A percentile compares a stretch with the other conserved stretches of the same genome.
Evolutionary conservation across 1,140 invertebrate species (phyloP).

Genomic region (Orussus abietinus): DNA sequence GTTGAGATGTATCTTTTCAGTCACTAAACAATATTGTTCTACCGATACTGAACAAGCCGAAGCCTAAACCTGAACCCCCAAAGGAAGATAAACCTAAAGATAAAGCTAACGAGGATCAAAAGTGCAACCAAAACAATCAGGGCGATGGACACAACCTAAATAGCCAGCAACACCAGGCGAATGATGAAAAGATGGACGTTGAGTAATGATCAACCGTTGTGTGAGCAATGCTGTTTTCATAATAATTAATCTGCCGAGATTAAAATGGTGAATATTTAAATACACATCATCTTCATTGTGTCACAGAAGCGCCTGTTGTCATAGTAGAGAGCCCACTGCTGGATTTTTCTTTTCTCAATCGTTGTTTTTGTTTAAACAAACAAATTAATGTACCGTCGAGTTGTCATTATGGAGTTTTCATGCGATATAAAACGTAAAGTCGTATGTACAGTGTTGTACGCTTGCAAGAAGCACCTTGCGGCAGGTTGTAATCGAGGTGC

Average conservation of each 20-base stretch:
- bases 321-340: background rate
- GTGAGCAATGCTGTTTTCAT: conserved; percentile 27
- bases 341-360: conserved; percentile 13
- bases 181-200: conserved; percentile 56
- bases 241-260: conserved; percentile 25
- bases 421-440: too few relatives aligned
- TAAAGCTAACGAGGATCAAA: conserved; percentile 31
- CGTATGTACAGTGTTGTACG: conserved; percentile 4
- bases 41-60: conserved; percentile 80
- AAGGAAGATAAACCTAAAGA: conserved; percentile 45
- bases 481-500: too few relatives aligned
- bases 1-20: conserved; percentile 40
- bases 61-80: conserved; percentile 65
- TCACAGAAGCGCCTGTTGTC: conserved; percentile 25
- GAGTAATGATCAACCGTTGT: conserved; percentile 36
- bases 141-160: conserved; percentile 41
- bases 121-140: conserved; percentile 35
- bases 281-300: conserved; percentile 21
- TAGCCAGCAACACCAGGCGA: conserved; percentile 53
- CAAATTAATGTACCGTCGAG: too few relatives aligned
- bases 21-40: conserved; percentile 66
- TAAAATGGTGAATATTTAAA: conserved; percentile 28
- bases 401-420: too few relatives aligned
- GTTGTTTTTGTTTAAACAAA: background rate
- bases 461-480: too few relatives aligned